Evolutionary conservation across 2,888 invertebrate species (phyloP).

Genomic region (Aphodius sticticus): DNA sequence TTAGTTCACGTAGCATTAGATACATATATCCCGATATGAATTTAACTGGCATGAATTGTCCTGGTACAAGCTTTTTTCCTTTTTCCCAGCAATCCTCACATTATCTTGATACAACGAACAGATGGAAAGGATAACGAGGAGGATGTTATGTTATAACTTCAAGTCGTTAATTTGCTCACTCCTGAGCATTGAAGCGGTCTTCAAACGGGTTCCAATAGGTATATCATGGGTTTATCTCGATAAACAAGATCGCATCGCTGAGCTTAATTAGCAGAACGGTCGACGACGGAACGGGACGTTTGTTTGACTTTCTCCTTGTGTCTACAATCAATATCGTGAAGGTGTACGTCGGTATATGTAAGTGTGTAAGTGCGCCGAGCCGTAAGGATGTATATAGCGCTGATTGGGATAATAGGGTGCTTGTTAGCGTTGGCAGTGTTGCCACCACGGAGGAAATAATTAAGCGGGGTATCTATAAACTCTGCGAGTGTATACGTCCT

Average conservation of each 20-base stretch:
- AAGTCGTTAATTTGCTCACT: no score
- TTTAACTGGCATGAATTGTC: no score
- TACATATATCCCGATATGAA: no score
- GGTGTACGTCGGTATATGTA: background rate
- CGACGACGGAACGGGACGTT: background rate
- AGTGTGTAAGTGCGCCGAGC: background rate
- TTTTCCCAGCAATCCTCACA: no score
- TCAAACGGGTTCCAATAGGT: no score
- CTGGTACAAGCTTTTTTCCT: no score
- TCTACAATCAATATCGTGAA: background rate
- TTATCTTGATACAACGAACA: no score
- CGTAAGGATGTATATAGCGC: background rate
- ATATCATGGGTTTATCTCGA: background rate
- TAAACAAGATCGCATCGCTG: background rate
- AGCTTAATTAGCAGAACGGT: background rate
- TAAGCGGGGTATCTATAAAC: background rate
- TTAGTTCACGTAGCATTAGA: no score
- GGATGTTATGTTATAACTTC: no score
- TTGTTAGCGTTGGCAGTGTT: background rate
- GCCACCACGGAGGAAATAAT: background rate
- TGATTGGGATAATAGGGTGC: background rate
- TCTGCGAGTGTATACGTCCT: background rate
- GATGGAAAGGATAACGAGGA: no score
- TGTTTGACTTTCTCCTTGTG: constrained; percentile 4
- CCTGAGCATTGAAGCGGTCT: no score